Evolutionary conservation across 2,888 invertebrate species (phyloP).

Genomic region (Apodemia mormo): DNA sequence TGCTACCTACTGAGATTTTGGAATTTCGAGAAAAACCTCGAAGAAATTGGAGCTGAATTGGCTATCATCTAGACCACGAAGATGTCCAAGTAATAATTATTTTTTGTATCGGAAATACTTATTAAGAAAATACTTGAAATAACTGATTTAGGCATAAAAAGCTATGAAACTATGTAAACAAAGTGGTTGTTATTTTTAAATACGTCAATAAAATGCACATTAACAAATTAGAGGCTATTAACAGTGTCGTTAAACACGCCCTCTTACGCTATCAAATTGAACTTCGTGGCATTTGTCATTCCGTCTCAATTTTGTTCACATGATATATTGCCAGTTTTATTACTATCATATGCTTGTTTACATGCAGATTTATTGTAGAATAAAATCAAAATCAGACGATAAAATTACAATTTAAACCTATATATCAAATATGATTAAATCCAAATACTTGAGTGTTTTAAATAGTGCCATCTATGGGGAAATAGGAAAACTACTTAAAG

Average conservation of each 20-base stretch:
- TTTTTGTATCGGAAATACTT: too few species aligned
- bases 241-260: conserved; percentile 61
- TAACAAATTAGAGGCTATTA: conserved; percentile 37
- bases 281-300: conserved; percentile 60
- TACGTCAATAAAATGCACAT: conserved; percentile 4
- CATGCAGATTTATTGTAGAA: conserved; percentile 59
- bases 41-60: too few species aligned
- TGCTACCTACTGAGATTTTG: too few species aligned
- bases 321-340: conserved; percentile 69
- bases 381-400: background rate
- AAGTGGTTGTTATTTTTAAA: background rate
- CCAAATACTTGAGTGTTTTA: background rate
- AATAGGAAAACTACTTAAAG: conserved; percentile 47
- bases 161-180: background rate
- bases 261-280: conserved; percentile 58
- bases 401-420: background rate
- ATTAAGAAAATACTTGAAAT: background rate
- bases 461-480: conserved; percentile 60
- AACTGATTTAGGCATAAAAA: background rate
- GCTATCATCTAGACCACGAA: too few species aligned
- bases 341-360: conserved; percentile 63
- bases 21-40: too few species aligned
- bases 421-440: too few species aligned
- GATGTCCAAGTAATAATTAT: too few species aligned
- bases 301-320: conserved; percentile 64